These are phyloP conservation scores for Anthopleura xanthogrammica DNA, from an alignment of 92 coral and sea anemone species.

Conservation along the genomic window DNA sequence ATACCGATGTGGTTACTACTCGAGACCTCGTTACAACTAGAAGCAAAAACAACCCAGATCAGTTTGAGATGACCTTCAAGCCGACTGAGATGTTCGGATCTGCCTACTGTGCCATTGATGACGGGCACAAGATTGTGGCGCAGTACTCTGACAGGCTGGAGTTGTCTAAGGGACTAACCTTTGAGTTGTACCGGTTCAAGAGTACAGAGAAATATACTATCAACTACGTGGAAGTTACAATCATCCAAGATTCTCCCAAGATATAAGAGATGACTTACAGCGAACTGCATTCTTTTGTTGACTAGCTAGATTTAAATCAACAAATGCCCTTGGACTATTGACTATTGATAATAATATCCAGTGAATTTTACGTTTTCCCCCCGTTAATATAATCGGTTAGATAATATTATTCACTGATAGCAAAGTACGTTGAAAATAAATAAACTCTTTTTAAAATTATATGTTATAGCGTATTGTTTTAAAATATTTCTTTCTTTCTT, in stretches of 20 bases:
- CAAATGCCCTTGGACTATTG: too few species aligned
- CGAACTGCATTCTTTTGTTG: background rate
- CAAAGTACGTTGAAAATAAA: too few species aligned
- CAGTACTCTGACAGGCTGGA: slow-evolving; percentile 25
- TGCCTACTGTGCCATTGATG: slow-evolving; percentile 69
- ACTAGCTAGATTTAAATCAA: background rate
- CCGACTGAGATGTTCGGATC: slow-evolving; percentile 48
- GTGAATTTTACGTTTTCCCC: too few species aligned
- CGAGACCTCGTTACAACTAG: background rate
- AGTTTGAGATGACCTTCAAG: slow-evolving; percentile 55
- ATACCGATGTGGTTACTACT: slow-evolving; percentile 4
- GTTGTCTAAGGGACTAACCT: slow-evolving; percentile 42
- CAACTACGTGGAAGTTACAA: slow-evolving; percentile 51
- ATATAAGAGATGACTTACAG: too few species aligned
- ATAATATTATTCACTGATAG: too few species aligned
- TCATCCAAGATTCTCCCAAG: slow-evolving; percentile 37
- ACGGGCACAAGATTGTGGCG: slow-evolving; percentile 59
- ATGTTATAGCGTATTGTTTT: too few species aligned
- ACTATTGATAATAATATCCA: too few species aligned
- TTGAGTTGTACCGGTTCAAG: slow-evolving; percentile 62
- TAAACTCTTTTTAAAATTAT: too few species aligned
- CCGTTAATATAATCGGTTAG: too few species aligned
- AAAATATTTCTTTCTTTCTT: too few species aligned
- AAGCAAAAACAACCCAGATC: slow-evolving; percentile 53
- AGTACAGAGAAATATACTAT: slow-evolving; percentile 46